Percentiles rank a stretch among this genome's conserved stretches.
Evolutionary conservation across 2,797 vertebrate species (phyloP).

Genomic region (Psittacula derbiana): DNA sequence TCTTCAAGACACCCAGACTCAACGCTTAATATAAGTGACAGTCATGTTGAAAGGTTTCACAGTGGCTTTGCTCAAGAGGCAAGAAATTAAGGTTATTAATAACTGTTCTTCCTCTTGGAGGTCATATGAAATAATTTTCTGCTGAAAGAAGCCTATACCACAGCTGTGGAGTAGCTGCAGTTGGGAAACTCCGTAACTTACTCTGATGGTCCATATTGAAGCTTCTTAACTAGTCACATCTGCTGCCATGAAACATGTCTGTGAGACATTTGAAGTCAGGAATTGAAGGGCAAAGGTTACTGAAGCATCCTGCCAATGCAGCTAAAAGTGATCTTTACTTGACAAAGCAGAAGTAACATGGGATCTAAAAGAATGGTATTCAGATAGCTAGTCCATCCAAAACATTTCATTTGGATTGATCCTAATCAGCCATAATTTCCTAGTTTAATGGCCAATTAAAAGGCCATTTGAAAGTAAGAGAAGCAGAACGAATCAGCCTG

Average conservation of each 20-base stretch:
- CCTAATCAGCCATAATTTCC: conserved; percentile 73
- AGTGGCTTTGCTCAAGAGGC: background rate
- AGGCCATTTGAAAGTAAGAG: conserved; percentile 67
- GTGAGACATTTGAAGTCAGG: conserved; percentile 45
- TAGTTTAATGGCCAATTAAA: conserved; percentile 72
- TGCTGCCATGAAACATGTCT: background rate
- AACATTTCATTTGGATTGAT: conserved; percentile 61
- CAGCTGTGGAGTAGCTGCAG: background rate
- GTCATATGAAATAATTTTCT: background rate
- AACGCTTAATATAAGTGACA: background rate
- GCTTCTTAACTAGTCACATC: background rate
- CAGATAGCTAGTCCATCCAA: conserved; percentile 55
- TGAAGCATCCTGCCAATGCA: conserved; percentile 48
- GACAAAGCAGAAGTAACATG: conserved; percentile 57
- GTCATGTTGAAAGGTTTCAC: background rate
- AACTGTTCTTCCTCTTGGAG: background rate
- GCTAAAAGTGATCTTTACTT: conserved; percentile 64
- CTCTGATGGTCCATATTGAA: background rate
- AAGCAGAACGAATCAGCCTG: conserved; percentile 65
- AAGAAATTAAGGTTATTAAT: background rate
- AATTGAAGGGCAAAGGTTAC: conserved; percentile 60
- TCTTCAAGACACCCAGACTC: background rate
- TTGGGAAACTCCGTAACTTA: background rate
- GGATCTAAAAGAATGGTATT: conserved; percentile 40
- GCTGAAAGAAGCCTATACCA: background rate